Evolutionary conservation across 2,888 invertebrate species (phyloP), one percentile per base, ranked within the genome.

Genomic region (Alentia gelatinosa): DNA sequence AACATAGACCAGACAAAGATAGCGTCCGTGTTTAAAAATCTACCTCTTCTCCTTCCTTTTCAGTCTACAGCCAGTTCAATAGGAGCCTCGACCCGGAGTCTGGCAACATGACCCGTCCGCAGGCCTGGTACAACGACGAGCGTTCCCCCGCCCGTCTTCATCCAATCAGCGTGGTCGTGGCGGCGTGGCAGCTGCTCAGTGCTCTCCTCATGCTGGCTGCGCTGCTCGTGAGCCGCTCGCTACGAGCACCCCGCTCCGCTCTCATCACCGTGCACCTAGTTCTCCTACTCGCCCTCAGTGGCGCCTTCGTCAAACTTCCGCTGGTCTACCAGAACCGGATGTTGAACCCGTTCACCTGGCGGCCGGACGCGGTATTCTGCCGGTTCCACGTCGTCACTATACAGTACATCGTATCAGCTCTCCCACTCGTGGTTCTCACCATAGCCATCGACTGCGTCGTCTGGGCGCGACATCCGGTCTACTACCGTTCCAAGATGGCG

Each of bases 301-400:
- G 86, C n/a, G 42, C 50, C 30, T 86, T 86, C 15, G 42, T 86
- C 30, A 86, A 86, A 26, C 50, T 86, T 9, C 86, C 86, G 1
- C 7, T 42, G 12, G 50, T 86, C 4, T 35, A 26, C 47, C 1
- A 1, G 47, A 4, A 47, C 47, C 42, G 33, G 4, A 86, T 47
- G 15, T 30, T 86, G 42, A 86, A 86, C 26, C 86, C 86, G 4
- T 86, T 86, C 30, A 47, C 86, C 26, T 86, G 86, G 86, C 19
- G 50, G 30, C 42, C 86, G 5, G 86, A 86, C 26, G 50, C 33
- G 12, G 50, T 12, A 0, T 86, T 86, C 35, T 86, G 86, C 30
- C 42, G 35, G 9, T 42, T 86, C 26, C 86, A 86, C 47, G 26
- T 33, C n/a, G 23, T 42, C 7, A n/a, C 33, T 7, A 30, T 47